Percentiles rank a stretch among this genome's conserved stretches.
Conservation (phyloP, 2,888 invertebrate species). For the Macrophya annulata region DNA sequence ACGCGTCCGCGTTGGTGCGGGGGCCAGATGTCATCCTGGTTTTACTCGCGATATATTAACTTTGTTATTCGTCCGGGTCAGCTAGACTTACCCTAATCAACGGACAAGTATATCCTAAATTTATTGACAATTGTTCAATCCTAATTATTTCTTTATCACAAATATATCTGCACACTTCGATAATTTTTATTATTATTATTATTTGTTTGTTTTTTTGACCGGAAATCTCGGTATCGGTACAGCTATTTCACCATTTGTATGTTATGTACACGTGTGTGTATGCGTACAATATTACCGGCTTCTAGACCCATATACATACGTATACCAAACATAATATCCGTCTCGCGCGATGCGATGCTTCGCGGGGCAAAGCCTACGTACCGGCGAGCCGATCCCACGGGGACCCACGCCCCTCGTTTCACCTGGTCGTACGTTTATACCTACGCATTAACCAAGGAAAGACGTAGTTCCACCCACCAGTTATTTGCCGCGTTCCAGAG, state of each 20-base stretch:
- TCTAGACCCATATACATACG: neutral
- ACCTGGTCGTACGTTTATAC: constrained; percentile 54
- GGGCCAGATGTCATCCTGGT: constrained; percentile 45
- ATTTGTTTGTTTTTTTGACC: neutral
- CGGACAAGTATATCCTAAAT: neutral
- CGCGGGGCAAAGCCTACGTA: constrained; percentile 45
- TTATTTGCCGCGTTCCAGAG: constrained; percentile 20
- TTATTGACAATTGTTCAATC: neutral
- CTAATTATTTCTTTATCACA: neutral
- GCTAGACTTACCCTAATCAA: neutral
- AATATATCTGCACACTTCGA: neutral
- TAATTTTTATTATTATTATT: too few species aligned
- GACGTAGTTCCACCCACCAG: constrained; percentile 34
- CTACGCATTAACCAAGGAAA: constrained; percentile 48
- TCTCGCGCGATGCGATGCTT: neutral
- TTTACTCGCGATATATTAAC: constrained; percentile 8
- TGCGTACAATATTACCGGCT: neutral
- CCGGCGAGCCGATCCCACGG: constrained; percentile 50
- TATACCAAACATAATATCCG: constrained; percentile 20
- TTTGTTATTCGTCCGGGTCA: neutral
- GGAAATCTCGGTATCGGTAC: neutral
- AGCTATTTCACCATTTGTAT: constrained; percentile 10
- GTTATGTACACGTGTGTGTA: neutral
- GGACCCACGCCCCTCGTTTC: constrained; percentile 54
- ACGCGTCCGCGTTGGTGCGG: neutral